phyloP scores from a whole-genome alignment of 2,888 invertebrate species.

The Lottia scabra region DNA sequence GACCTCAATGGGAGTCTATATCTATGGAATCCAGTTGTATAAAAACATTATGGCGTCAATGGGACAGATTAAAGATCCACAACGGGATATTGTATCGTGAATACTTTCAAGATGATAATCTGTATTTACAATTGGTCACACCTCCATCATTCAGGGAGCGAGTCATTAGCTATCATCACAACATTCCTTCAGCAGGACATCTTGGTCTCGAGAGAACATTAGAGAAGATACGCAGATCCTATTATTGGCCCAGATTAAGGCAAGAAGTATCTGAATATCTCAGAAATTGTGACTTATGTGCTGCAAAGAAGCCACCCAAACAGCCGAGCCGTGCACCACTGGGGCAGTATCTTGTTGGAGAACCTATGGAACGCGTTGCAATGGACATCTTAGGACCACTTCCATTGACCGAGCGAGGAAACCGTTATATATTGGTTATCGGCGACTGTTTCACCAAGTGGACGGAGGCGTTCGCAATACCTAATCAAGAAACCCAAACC shows the following conservation, averaged over 20 bases:
- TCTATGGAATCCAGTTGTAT: not conserved
- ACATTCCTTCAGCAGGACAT: too few relatives aligned
- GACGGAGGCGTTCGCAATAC: constrained; percentile 10
- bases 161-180: too few relatives aligned
- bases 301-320: too few relatives aligned
- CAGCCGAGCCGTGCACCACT: not conserved
- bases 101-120: too few relatives aligned
- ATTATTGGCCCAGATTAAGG: too few relatives aligned
- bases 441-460: constrained; percentile 16
- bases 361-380: constrained; percentile 12
- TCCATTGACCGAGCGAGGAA: constrained; percentile 1
- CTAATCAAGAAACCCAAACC: constrained; percentile 10
- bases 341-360: constrained; percentile 2
- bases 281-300: too few relatives aligned
- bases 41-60: not conserved
- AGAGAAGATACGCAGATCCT: too few relatives aligned
- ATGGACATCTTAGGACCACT: constrained; percentile 12
- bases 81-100: not conserved
- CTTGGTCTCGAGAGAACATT: too few relatives aligned
- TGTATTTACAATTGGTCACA: too few relatives aligned
- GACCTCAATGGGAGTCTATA: not conserved
- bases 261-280: too few relatives aligned
- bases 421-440: too few relatives aligned
- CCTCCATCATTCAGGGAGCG: too few relatives aligned
- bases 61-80: not conserved